Percentiles rank a stretch among this genome's conserved stretches.
Conservation (phyloP, 2,888 invertebrate species). For the Geotrupes spiniger region DNA sequence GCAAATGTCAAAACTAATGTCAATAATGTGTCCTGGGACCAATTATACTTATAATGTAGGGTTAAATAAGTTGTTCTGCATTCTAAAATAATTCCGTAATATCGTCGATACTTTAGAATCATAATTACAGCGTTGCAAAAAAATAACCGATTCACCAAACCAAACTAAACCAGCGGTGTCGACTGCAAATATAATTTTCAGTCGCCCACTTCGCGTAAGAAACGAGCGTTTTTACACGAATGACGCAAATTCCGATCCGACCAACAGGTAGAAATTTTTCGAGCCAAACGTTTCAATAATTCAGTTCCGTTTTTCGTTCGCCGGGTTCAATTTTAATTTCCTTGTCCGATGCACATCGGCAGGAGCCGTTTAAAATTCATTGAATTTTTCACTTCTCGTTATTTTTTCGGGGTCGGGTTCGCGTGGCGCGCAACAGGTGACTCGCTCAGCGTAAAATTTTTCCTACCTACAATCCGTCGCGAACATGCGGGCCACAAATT, state of each 20-base stretch:
- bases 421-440: constrained; percentile 37
- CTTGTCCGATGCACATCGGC: constrained; percentile 16
- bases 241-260: background rate
- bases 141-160: too few species aligned
- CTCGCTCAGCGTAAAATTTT: constrained; percentile 23
- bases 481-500: constrained; percentile 12
- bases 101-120: too few species aligned
- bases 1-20: too few species aligned
- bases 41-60: too few species aligned
- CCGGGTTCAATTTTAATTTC: constrained; percentile 16
- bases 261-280: constrained; percentile 5
- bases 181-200: too few species aligned
- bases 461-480: constrained; percentile 1
- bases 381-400: constrained; percentile 42
- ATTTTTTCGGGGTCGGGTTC: constrained; percentile 32
- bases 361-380: constrained; percentile 44
- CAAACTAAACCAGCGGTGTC: too few species aligned
- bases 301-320: constrained; percentile 12
- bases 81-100: too few species aligned
- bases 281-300: constrained; percentile 12
- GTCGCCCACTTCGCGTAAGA: too few species aligned
- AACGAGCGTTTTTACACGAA: too few species aligned
- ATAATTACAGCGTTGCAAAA: too few species aligned
- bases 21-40: too few species aligned
- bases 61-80: too few species aligned